phyloP scores from a whole-genome alignment of 1,140 invertebrate species.

The Adoxophyes honmai region DNA sequence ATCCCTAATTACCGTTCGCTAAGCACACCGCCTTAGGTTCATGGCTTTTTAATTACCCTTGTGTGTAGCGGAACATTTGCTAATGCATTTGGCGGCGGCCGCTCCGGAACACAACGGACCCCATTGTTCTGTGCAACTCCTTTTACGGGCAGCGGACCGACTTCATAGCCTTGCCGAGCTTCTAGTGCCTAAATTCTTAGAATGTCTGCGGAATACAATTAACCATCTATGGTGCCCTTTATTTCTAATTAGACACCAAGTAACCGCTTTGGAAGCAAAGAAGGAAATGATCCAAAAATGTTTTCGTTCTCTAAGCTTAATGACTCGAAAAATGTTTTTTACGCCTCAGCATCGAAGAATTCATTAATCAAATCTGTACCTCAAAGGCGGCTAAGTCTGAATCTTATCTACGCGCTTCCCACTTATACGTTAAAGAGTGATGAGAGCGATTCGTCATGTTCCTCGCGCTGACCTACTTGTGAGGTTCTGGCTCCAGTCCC shows the following conservation, averaged over 20 bases:
- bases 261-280: background rate
- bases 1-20: background rate
- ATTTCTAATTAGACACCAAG: conserved; percentile 35
- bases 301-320: conserved; percentile 3
- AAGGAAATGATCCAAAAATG: background rate
- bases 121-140: conserved; percentile 64
- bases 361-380: conserved; percentile 28
- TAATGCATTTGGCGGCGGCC: conserved; percentile 50
- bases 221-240: conserved; percentile 41
- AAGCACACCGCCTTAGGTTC: conserved; percentile 26
- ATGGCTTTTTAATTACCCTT: conserved; percentile 65
- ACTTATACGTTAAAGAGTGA: conserved; percentile 38
- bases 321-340: conserved; percentile 13
- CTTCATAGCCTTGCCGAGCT: conserved; percentile 47
- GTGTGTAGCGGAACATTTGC: conserved; percentile 58
- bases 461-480: conserved; percentile 42
- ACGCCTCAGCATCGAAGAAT: conserved; percentile 20
- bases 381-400: conserved; percentile 32
- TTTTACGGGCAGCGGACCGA: conserved; percentile 59
- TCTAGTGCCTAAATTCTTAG: conserved; percentile 55
- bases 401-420: conserved; percentile 38
- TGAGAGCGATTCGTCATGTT: conserved; percentile 54
- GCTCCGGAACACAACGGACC: conserved; percentile 48
- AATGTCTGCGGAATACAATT: conserved; percentile 60
- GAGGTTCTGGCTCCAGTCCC: conserved; percentile 19